These are phyloP conservation scores for Tupaia chinensis DNA, from an alignment of 2,113 vertebrate species.

Conservation along the genomic window DNA sequence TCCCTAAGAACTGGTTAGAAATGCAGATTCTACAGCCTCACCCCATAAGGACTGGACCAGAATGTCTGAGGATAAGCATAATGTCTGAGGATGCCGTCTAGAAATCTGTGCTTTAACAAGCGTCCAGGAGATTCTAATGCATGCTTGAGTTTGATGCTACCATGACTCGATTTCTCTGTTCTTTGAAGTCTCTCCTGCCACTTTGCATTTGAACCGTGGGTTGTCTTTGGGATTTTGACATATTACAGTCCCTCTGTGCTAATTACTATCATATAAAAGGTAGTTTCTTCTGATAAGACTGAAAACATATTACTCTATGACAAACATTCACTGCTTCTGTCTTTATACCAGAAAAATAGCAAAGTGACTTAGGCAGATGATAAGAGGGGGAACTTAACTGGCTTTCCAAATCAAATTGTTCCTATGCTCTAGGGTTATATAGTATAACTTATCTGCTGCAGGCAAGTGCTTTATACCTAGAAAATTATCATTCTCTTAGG, in stretches of 20 bases:
- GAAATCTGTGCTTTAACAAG: neutral
- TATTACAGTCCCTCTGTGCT: conserved; percentile 33
- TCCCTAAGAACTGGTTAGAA: neutral
- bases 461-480: conserved; percentile 51
- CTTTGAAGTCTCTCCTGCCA: conserved; percentile 24
- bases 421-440: conserved; percentile 51
- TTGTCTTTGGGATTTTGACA: conserved; percentile 43
- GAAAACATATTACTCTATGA: conserved; percentile 7
- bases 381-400: conserved; percentile 51
- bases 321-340: conserved; percentile 13
- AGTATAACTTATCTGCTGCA: conserved; percentile 56
- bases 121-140: neutral
- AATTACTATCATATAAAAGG: conserved; percentile 49
- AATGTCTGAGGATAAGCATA: neutral
- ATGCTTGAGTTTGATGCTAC: neutral
- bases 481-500: conserved; percentile 55
- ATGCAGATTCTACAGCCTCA: neutral
- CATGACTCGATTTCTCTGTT: neutral
- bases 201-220: conserved; percentile 13
- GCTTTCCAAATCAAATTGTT: conserved; percentile 68
- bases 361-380: neutral
- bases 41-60: neutral
- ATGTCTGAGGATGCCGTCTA: neutral
- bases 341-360: conserved; percentile 29
- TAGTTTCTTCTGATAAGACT: conserved; percentile 51